These are phyloP conservation scores for Epirrhoe alternata DNA, from an alignment of 2,888 invertebrate species.

Conservation along the genomic window DNA sequence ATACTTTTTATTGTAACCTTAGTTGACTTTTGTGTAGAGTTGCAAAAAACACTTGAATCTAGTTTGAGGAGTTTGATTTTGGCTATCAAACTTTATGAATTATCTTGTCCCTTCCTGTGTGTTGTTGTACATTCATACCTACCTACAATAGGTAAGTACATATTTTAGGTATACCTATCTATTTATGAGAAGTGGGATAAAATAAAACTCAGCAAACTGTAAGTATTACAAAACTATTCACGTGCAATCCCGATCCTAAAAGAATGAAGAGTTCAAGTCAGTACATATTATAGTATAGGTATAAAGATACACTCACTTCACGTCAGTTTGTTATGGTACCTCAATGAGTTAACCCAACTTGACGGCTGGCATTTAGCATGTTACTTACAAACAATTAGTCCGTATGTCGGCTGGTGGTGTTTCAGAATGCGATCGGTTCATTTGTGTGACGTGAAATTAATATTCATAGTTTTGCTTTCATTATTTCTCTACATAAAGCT, in stretches of 20 bases:
- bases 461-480: constrained; percentile 38
- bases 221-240: too few species aligned
- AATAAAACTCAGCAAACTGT: too few species aligned
- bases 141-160: too few species aligned
- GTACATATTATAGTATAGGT: neutral
- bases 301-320: constrained; percentile 27
- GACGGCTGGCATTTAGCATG: constrained; percentile 68
- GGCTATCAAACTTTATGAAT: neutral
- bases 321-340: constrained; percentile 10
- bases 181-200: too few species aligned
- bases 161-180: too few species aligned
- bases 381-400: constrained; percentile 76
- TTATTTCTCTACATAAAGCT: constrained; percentile 50
- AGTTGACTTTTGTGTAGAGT: constrained; percentile 58
- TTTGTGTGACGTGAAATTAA: constrained; percentile 33
- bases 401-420: constrained; percentile 24
- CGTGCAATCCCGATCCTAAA: neutral
- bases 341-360: constrained; percentile 43
- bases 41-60: constrained; percentile 44
- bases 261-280: neutral
- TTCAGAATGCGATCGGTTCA: constrained; percentile 29
- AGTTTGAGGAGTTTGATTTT: constrained; percentile 16
- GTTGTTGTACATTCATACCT: neutral
- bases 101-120: neutral
- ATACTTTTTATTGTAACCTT: constrained; percentile 60